A percentile compares a stretch with the other conserved stretches of the same genome.
Evolutionary conservation across 2,888 invertebrate genomes (phyloP).

Genomic region (Arrhopalites spinosus): DNA sequence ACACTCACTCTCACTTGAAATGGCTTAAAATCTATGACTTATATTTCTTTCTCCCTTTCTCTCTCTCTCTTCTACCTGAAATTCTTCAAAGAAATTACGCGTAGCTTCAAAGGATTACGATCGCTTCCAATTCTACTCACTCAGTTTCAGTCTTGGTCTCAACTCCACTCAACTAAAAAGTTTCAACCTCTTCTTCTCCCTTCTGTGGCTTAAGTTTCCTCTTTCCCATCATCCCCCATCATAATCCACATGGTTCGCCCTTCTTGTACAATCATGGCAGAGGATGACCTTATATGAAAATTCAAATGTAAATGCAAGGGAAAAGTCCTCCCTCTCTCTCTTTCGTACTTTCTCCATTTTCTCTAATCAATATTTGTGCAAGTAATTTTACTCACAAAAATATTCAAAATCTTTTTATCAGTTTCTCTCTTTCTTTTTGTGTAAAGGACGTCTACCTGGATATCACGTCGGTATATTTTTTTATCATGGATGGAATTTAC

Average conservation of each 20-base stretch:
- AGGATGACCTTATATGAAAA: no score
- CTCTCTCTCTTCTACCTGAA: background rate
- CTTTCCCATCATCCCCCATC: no score
- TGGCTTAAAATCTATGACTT: background rate
- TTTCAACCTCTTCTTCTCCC: no score
- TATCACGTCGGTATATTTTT: no score
- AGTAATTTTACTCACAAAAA: conserved; percentile 10
- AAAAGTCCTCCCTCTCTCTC: background rate
- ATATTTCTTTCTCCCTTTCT: background rate
- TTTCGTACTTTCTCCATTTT: background rate
- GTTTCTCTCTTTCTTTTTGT: conserved; percentile 8
- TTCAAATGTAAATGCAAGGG: background rate
- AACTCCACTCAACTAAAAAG: no score
- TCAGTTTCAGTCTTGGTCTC: no score
- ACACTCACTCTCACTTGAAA: background rate
- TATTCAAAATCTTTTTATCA: conserved; percentile 25
- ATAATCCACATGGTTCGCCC: no score
- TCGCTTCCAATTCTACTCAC: no score
- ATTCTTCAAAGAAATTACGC: background rate
- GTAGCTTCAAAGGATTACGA: background rate
- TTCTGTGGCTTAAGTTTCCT: no score
- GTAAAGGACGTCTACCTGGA: no score
- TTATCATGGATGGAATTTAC: no score
- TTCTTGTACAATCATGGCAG: no score
- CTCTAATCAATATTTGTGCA: conserved; percentile 28